A percentile compares a stretch with the other conserved stretches of the same genome.
phyloP scores from a whole-genome alignment of 2,797 vertebrate genomes.

The Bovichtus diacanthus region DNA sequence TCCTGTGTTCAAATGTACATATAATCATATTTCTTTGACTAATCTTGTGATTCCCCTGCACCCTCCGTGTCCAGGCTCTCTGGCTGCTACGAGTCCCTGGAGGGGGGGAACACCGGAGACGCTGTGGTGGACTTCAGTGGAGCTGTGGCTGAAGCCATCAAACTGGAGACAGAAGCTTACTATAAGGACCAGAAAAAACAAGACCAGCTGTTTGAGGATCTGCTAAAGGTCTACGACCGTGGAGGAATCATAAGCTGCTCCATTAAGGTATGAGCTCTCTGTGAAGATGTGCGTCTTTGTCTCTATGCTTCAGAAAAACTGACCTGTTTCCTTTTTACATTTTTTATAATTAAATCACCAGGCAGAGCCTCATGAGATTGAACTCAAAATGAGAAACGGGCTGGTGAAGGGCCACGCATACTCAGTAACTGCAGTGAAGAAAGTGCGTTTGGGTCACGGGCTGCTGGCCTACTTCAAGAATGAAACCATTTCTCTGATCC shows the following conservation, averaged over 20 bases:
- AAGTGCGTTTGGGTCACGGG: constrained; percentile 87
- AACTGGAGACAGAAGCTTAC: constrained; percentile 77
- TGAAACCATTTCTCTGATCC: constrained; percentile 91
- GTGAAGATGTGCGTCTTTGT: not conserved
- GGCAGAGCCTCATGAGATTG: constrained; percentile 82
- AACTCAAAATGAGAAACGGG: constrained; percentile 84
- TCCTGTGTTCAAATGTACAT: not conserved
- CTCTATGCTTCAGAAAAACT: not conserved
- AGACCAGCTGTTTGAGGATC: constrained; percentile 89
- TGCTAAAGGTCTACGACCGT: constrained; percentile 88
- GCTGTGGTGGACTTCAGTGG: constrained; percentile 97
- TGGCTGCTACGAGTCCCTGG: constrained; percentile 93
- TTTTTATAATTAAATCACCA: constrained; percentile 62
- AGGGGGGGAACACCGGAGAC: constrained; percentile 92
- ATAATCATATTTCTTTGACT: not conserved
- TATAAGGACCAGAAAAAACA: constrained; percentile 76
- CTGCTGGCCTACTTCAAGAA: constrained; percentile 86
- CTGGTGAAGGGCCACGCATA: constrained; percentile 93
- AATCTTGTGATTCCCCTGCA: not conserved
- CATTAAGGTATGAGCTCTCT: constrained; percentile 84
- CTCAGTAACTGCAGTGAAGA: constrained; percentile 91
- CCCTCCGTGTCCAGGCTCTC: constrained; percentile 83
- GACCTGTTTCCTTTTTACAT: not conserved
- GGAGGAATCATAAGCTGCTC: constrained; percentile 94
- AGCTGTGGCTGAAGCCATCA: constrained; percentile 89